Conservation (phyloP, 2,888 invertebrate species). For the Drosophila hamatofila region DNA sequence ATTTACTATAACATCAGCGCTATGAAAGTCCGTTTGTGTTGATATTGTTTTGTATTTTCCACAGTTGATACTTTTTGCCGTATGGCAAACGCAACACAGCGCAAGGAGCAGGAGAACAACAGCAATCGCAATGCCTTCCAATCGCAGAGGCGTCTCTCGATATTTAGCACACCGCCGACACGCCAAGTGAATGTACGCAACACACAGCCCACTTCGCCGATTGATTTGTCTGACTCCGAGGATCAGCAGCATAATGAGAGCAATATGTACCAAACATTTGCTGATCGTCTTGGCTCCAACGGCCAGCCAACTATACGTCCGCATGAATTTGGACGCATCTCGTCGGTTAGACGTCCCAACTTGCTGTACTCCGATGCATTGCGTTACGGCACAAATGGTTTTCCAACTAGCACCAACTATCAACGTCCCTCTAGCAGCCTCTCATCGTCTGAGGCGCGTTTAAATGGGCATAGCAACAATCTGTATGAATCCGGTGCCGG, state of each 20-base stretch:
- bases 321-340: background rate
- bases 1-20: no score
- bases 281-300: slow-evolving; percentile 33
- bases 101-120: slow-evolving; percentile 33
- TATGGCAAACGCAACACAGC: slow-evolving; percentile 43
- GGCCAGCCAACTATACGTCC: background rate
- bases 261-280: slow-evolving; percentile 45
- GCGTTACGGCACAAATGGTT: slow-evolving; percentile 61
- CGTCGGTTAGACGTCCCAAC: slow-evolving; percentile 18
- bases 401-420: slow-evolving; percentile 23
- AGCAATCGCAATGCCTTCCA: slow-evolving; percentile 29
- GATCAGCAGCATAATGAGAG: slow-evolving; percentile 55
- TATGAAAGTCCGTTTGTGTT: background rate
- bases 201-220: slow-evolving; percentile 44
- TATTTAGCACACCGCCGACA: slow-evolving; percentile 72
- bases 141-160: slow-evolving; percentile 67
- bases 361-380: slow-evolving; percentile 63
- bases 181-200: slow-evolving; percentile 57
- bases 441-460: slow-evolving; percentile 39
- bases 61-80: slow-evolving; percentile 41
- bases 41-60: background rate
- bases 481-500: slow-evolving; percentile 7
- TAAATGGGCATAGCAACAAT: slow-evolving; percentile 28
- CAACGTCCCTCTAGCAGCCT: slow-evolving; percentile 41
- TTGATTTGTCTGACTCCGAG: slow-evolving; percentile 84